These are phyloP conservation scores for Nyctibius grandis DNA, from an alignment of 2,797 vertebrate species.

Conservation along the genomic window DNA sequence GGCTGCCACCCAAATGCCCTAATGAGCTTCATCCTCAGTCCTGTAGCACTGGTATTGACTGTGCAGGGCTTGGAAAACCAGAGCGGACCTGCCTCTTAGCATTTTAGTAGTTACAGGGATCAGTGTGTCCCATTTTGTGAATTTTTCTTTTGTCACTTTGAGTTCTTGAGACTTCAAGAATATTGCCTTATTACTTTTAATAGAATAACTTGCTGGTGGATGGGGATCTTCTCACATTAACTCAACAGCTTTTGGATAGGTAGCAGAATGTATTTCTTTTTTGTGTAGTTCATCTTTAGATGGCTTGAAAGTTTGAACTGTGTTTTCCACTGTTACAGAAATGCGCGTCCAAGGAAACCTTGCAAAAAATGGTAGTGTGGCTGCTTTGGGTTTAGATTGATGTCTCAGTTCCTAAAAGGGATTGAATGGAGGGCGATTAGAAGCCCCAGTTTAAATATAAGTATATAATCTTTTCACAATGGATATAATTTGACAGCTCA, in stretches of 20 bases:
- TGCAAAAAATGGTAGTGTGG: not conserved
- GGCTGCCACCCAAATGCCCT: not conserved
- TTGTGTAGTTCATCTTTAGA: not conserved
- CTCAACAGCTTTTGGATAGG: not conserved
- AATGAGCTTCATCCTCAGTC: not conserved
- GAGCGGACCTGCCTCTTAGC: not conserved
- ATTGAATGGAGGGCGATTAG: not conserved
- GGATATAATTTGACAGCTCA: not conserved
- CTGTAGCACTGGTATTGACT: accelerated
- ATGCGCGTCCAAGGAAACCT: not conserved
- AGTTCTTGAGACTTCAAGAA: not conserved
- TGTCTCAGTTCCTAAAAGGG: not conserved
- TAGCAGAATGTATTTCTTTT: not conserved
- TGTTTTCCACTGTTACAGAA: not conserved
- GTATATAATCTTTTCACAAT: not conserved
- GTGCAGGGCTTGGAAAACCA: not conserved
- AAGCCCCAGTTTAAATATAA: not conserved
- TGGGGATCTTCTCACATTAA: not conserved
- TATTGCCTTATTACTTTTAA: not conserved
- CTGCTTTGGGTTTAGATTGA: not conserved
- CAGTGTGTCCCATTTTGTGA: not conserved
- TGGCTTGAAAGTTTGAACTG: not conserved
- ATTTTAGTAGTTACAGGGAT: not conserved
- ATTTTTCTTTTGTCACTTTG: not conserved
- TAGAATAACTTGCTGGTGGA: not conserved